These are phyloP conservation scores for Hypothenemus hampei DNA, from an alignment of 1,140 invertebrate genomes.

Conservation along the genomic window DNA sequence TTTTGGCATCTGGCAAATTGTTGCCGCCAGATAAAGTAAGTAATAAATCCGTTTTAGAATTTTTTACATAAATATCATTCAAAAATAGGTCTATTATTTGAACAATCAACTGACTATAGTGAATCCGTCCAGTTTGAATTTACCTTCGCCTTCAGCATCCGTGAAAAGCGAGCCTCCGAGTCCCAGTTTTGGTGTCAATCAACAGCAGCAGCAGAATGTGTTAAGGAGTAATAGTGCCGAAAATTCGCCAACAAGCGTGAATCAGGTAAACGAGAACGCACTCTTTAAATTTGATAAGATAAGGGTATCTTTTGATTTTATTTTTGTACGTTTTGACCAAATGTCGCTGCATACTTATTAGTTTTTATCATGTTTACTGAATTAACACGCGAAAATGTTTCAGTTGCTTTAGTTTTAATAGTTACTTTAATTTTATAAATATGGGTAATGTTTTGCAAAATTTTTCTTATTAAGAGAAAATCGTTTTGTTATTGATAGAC, in stretches of 20 bases:
- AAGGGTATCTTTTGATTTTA: no score
- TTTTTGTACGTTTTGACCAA: no score
- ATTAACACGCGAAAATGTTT: no score
- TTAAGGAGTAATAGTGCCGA: conserved; percentile 26
- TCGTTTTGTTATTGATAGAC: no score
- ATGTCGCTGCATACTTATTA: no score
- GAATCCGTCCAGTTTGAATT: conserved; percentile 41
- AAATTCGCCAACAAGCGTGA: conserved; percentile 8
- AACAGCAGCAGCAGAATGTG: conserved; percentile 9
- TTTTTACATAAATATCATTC: not conserved
- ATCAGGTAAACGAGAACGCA: conserved; percentile 28
- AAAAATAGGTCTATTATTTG: conserved; percentile 36
- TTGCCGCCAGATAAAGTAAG: conserved; percentile 50
- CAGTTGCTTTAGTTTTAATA: no score
- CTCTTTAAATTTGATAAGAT: no score
- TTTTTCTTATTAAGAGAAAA: no score
- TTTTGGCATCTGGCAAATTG: conserved; percentile 57
- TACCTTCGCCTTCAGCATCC: conserved; percentile 23
- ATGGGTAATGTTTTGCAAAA: no score
- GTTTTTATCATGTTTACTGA: no score
- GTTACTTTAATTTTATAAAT: no score
- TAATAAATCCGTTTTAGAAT: not conserved
- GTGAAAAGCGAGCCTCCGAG: conserved; percentile 37
- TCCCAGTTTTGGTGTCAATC: conserved; percentile 25
- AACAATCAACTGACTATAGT: conserved; percentile 44